Conservation (phyloP, 1,140 invertebrate genomes). For the Tetramorium simillimum region DNA sequence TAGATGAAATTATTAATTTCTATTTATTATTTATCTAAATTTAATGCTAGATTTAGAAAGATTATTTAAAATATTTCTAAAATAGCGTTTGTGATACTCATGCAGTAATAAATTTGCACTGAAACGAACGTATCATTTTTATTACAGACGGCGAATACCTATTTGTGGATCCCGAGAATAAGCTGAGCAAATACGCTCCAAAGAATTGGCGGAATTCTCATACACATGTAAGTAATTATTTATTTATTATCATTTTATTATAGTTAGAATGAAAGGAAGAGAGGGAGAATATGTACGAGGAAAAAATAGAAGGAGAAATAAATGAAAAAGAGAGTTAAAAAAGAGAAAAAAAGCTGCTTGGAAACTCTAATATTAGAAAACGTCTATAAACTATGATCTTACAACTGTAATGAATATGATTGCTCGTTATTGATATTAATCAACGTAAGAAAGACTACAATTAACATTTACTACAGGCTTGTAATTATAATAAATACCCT, state of each 20-base stretch:
- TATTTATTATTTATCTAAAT: not conserved
- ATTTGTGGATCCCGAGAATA: slow-evolving; percentile 97
- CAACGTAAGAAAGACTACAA: too few relatives aligned
- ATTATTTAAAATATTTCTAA: not conserved
- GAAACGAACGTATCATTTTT: slow-evolving; percentile 13
- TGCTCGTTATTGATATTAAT: too few relatives aligned
- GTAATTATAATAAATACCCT: too few relatives aligned
- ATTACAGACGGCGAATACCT: slow-evolving; percentile 97
- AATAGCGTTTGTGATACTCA: not conserved
- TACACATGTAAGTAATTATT: slow-evolving; percentile 91
- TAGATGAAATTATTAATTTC: not conserved
- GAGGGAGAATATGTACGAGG: not conserved
- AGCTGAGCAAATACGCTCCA: slow-evolving; percentile 97
- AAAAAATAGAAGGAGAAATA: not conserved
- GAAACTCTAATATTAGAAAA: slow-evolving; percentile 56
- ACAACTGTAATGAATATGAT: too few relatives aligned
- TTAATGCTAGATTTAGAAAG: not conserved
- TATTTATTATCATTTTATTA: not conserved
- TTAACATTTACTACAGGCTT: too few relatives aligned
- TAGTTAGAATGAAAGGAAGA: not conserved
- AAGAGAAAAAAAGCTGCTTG: slow-evolving; percentile 28
- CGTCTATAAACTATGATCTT: not conserved
- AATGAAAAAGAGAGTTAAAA: not conserved
- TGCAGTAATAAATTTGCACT: not conserved
- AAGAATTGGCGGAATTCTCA: slow-evolving; percentile 97